Percentiles rank a stretch among this genome's conserved stretches.
These are phyloP conservation scores for Buphagus erythrorhynchus DNA, from an alignment of 2,797 vertebrate genomes.

Conservation along the genomic window DNA sequence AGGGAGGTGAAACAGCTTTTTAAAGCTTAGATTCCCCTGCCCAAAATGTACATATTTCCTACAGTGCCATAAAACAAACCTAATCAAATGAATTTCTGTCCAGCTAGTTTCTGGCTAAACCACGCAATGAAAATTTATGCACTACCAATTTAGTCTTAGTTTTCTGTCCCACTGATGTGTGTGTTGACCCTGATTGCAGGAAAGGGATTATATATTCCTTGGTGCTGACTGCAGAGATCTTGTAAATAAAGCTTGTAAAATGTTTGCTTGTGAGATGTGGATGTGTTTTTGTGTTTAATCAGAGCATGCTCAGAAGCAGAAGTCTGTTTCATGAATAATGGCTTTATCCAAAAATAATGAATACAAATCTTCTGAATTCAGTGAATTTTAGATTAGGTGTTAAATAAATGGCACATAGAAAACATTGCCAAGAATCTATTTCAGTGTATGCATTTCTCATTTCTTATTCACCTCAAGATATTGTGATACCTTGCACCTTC, in stretches of 20 bases:
- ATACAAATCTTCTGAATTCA: not conserved
- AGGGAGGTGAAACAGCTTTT: not conserved
- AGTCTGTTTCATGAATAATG: not conserved
- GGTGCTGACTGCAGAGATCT: not conserved
- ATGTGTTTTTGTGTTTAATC: not conserved
- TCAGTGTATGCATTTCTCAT: not conserved
- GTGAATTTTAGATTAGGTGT: not conserved
- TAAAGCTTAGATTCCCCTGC: not conserved
- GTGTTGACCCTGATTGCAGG: not conserved
- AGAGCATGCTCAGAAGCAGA: not conserved
- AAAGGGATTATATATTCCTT: not conserved
- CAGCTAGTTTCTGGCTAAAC: not conserved
- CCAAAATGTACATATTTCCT: not conserved
- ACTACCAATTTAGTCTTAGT: not conserved
- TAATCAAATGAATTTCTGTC: not conserved
- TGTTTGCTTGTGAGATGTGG: not conserved
- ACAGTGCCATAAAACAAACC: not conserved
- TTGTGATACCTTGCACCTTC: not conserved
- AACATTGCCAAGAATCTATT: not conserved
- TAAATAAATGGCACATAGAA: not conserved
- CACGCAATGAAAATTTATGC: not conserved
- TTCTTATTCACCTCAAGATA: not conserved
- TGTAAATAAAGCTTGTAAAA: conserved; percentile 2
- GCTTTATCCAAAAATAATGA: not conserved
- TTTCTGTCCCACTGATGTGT: not conserved